These are phyloP conservation scores for Palythoa heliodiscus DNA, from an alignment of 92 coral and sea anemone genomes.

Conservation along the genomic window DNA sequence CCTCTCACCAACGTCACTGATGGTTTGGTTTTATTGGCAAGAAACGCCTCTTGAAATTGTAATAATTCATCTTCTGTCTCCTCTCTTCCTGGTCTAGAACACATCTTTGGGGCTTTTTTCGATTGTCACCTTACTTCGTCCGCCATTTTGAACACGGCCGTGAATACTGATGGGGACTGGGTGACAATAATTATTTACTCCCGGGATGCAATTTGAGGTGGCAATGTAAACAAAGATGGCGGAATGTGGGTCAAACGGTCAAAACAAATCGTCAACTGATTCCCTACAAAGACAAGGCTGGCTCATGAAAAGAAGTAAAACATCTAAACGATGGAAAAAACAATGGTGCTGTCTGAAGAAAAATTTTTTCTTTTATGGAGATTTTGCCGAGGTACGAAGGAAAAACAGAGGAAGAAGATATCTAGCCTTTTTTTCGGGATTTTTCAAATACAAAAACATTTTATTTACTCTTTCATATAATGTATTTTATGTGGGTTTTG, in stretches of 20 bases:
- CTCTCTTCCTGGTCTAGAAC: slow-evolving; percentile 78
- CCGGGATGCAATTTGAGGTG: slow-evolving; percentile 9
- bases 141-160: slow-evolving; percentile 29
- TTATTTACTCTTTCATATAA: too few species aligned
- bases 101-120: slow-evolving; percentile 51
- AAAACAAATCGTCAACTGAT: slow-evolving; percentile 40
- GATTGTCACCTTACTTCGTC: slow-evolving; percentile 3
- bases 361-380: slow-evolving; percentile 79
- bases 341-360: slow-evolving; percentile 90
- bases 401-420: neutral
- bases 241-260: slow-evolving; percentile 63
- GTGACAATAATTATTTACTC: neutral
- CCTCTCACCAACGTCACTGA: slow-evolving; percentile 75
- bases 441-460: too few species aligned
- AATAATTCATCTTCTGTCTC: slow-evolving; percentile 91
- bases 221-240: slow-evolving; percentile 78
- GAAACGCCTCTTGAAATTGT: slow-evolving; percentile 78
- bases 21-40: slow-evolving; percentile 67
- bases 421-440: too few species aligned
- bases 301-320: slow-evolving; percentile 85
- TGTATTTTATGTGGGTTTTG: too few species aligned
- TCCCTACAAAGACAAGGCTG: slow-evolving; percentile 76
- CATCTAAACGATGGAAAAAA: slow-evolving; percentile 84
- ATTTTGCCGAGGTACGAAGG: slow-evolving; percentile 72
- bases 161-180: neutral